Base-by-base conservation (phyloP, 2,113 vertebrate species). In the Seriola quinqueradiata region DNA sequence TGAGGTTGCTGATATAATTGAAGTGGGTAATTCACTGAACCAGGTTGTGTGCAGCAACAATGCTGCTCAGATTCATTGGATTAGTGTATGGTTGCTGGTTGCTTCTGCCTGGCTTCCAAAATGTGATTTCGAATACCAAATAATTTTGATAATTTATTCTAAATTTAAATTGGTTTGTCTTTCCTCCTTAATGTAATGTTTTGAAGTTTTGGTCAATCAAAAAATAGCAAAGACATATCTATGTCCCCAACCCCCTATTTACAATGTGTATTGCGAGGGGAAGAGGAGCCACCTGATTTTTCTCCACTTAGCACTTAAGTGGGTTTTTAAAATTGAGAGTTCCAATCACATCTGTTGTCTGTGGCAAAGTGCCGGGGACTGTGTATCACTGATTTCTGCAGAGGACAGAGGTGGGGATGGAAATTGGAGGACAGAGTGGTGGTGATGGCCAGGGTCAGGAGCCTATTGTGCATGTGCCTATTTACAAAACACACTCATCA, bases 311-410 rank as follows among this genome's bases (percentile, higher is more conserved):
- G 48, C 81, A 79, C 85, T 82, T 79, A 38, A 75, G 65, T 90
- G 67, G 74, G 71, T 77, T 87, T 87, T 88, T 19, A 67, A 82
- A 88, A 89, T 89, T 85, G 82, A 82, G 67, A 76, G 68, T 77
- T 81, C 78, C 70, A 70, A 79, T 91, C 89, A 85, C 3, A n/a
- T 84, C 75, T 58, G 8, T 34, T 79, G 40, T 58, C 46, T 60
- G 52, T 77, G 61, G 68, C 78, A 73, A 54, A 79, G 61, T 28
- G 68, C 84, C 34, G 23, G 78, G 77, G 79, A 87, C 61, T 84
- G 57, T 87, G 87, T 60, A 48, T 89, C 81, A 52, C 78, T 91
- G 86, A 89, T 85, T 89, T 82, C 71, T 79, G 61, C 75, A 76
- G 77, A 84, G 70, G 63, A 55, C 67, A 65, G 66, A 74, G 54